A percentile compares a stretch with the other conserved stretches of the same genome.
Conservation (phyloP, 2,888 invertebrate genomes). For the Erebia ligea region DNA sequence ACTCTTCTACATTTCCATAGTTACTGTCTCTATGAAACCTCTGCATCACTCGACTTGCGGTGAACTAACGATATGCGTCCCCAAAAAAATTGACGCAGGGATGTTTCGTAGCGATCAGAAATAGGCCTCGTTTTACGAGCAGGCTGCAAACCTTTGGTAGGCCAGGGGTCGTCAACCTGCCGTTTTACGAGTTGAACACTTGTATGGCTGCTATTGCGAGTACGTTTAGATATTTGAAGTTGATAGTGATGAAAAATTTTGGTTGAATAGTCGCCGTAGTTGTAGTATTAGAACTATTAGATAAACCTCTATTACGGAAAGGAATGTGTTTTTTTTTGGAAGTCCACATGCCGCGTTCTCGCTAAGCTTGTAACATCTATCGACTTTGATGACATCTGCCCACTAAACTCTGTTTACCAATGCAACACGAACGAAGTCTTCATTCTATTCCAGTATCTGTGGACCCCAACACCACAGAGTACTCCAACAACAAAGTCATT, state of each 20-base stretch:
- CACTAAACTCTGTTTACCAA: neutral
- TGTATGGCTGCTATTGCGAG: constrained; percentile 23
- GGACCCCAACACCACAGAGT: neutral
- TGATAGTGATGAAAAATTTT: neutral
- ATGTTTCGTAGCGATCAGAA: constrained; percentile 29
- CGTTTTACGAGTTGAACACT: constrained; percentile 40
- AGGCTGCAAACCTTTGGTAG: constrained; percentile 39
- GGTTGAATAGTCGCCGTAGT: too few relatives aligned
- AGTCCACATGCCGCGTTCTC: too few relatives aligned
- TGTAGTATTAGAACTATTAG: too few relatives aligned
- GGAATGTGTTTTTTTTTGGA: too few relatives aligned
- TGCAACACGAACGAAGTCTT: too few relatives aligned
- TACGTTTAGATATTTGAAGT: constrained; percentile 17
- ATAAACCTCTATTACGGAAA: too few relatives aligned
- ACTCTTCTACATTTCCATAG: neutral
- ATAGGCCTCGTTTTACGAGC: constrained; percentile 39
- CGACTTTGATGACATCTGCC: neutral
- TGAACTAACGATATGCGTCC: constrained; percentile 25
- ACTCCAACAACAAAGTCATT: neutral
- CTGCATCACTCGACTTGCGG: constrained; percentile 2
- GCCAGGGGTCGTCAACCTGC: constrained; percentile 34
- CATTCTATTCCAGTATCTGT: neutral
- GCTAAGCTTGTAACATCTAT: too few relatives aligned
- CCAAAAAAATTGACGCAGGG: constrained; percentile 25
- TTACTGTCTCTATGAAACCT: neutral